phyloP scores from a whole-genome alignment of 1,140 invertebrate genomes.

The Saccostrea glomerata region DNA sequence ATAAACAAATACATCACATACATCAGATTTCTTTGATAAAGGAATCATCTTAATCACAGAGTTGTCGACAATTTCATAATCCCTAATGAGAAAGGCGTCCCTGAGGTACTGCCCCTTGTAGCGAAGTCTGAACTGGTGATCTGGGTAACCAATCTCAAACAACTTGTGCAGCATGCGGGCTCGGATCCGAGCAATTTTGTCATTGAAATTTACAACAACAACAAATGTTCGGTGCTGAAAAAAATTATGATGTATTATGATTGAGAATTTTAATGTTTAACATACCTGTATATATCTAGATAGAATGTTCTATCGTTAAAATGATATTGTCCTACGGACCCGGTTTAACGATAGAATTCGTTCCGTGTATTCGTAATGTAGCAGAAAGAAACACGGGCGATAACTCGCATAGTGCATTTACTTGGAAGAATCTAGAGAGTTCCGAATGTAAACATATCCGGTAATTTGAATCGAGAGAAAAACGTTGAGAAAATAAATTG shows the following conservation, averaged over 20 bases:
- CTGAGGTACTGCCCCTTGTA: slow-evolving; percentile 75
- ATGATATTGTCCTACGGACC: no score
- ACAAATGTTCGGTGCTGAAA: slow-evolving; percentile 76
- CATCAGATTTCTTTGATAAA: slow-evolving; percentile 65
- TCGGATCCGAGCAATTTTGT: slow-evolving; percentile 73
- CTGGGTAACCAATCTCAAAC: slow-evolving; percentile 73
- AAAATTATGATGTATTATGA: slow-evolving; percentile 36
- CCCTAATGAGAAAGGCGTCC: slow-evolving; percentile 71
- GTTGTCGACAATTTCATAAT: slow-evolving; percentile 73
- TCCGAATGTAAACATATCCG: no score
- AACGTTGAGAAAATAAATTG: no score
- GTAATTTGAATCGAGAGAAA: no score
- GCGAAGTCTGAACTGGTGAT: slow-evolving; percentile 74
- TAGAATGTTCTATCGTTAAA: no score
- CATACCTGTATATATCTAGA: no score
- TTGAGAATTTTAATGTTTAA: no score
- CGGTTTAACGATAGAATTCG: no score
- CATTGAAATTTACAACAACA: slow-evolving; percentile 64
- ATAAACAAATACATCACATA: slow-evolving; percentile 2
- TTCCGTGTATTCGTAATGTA: no score
- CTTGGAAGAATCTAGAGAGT: no score
- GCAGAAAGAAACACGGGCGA: no score
- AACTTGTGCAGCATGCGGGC: slow-evolving; percentile 74
- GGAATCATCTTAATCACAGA: slow-evolving; percentile 75
- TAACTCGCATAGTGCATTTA: no score